phyloP scores from a whole-genome alignment of 2,797 vertebrate species.

The Fundulus diaphanus region DNA sequence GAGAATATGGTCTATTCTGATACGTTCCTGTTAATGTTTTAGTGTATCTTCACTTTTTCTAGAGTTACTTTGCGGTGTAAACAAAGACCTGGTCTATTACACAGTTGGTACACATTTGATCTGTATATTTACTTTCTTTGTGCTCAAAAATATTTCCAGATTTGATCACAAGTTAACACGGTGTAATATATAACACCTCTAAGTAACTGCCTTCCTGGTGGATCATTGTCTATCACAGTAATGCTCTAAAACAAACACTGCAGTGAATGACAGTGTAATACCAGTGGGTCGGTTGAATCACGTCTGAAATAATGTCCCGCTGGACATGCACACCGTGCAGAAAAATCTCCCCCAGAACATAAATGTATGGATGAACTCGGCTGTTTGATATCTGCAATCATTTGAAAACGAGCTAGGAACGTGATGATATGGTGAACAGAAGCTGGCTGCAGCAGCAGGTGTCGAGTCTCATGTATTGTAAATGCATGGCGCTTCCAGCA shows the following conservation, averaged over 20 bases:
- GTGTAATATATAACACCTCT: neutral
- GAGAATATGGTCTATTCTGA: too few species aligned
- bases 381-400: constrained; percentile 25
- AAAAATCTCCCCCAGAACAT: neutral
- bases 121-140: too few species aligned
- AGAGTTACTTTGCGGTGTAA: too few species aligned
- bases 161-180: too few species aligned
- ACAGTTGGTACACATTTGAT: too few species aligned
- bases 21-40: too few species aligned
- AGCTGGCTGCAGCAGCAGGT: neutral
- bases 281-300: neutral
- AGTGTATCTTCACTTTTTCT: too few species aligned
- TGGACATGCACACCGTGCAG: neutral
- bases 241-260: neutral
- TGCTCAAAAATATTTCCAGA: too few species aligned
- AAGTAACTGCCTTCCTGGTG: neutral
- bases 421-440: constrained; percentile 5
- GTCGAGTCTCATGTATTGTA: constrained; percentile 5
- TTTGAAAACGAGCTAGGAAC: neutral
- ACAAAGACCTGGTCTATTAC: too few species aligned
- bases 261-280: neutral
- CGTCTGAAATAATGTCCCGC: neutral
- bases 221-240: neutral
- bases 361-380: constrained; percentile 5
- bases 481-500: constrained; percentile 49